Conservation (phyloP, 1,140 invertebrate genomes). For the Chlorops oryzae region DNA sequence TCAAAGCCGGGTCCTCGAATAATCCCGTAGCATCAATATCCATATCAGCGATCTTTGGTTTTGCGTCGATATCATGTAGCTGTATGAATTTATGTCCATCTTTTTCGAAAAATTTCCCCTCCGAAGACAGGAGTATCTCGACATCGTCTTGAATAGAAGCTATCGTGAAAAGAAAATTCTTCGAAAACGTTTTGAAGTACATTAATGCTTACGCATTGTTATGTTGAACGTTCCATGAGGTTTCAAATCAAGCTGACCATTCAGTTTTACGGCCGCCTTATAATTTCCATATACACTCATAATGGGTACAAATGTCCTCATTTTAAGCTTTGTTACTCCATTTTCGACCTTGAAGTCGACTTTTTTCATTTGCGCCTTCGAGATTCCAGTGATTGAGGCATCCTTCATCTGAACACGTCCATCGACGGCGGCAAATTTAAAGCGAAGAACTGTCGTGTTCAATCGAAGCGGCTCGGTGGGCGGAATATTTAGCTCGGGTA, state of each 20-base stretch:
- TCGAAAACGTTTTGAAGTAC: too few relatives aligned
- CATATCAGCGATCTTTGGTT: slow-evolving; percentile 32
- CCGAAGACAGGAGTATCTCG: slow-evolving; percentile 18
- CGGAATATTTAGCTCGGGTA: slow-evolving; percentile 38
- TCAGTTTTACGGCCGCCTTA: slow-evolving; percentile 40
- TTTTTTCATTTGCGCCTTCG: slow-evolving; percentile 28
- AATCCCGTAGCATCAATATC: slow-evolving; percentile 38
- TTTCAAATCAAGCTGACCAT: slow-evolving; percentile 40
- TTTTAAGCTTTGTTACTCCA: slow-evolving; percentile 22
- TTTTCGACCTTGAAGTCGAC: slow-evolving; percentile 33
- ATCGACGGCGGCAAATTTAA: slow-evolving; percentile 27
- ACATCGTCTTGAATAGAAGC: slow-evolving; percentile 27
- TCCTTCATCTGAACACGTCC: slow-evolving; percentile 36
- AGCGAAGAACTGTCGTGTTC: slow-evolving; percentile 28
- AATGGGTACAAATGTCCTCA: slow-evolving; percentile 26
- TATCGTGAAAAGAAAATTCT: slow-evolving; percentile 1
- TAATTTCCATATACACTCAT: slow-evolving; percentile 36
- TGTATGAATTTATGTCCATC: slow-evolving; percentile 30
- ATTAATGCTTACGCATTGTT: slow-evolving; percentile 28
- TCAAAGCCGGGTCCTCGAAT: slow-evolving; percentile 40
- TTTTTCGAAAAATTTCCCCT: slow-evolving; percentile 28
- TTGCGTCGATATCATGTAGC: slow-evolving; percentile 24
- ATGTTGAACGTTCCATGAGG: slow-evolving; percentile 44
- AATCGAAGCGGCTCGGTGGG: slow-evolving; percentile 39
- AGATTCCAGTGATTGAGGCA: slow-evolving; percentile 31